Evolutionary conservation across 2,888 invertebrate species (phyloP).

Genomic region (Ligdia adustata): DNA sequence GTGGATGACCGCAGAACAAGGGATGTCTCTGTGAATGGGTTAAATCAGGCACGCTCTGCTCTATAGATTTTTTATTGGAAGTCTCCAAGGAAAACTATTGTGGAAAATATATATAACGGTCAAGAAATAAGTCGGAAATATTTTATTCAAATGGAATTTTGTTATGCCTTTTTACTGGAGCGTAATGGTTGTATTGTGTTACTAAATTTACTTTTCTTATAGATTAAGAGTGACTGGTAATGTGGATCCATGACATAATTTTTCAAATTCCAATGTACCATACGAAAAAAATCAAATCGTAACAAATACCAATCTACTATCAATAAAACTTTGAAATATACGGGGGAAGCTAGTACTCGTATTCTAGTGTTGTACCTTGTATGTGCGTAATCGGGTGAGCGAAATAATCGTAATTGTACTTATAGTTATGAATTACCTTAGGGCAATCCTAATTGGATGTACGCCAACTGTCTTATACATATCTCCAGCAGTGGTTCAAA

Average conservation of each 20-base stretch:
- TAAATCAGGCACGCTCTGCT: constrained; percentile 39
- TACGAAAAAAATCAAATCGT: neutral
- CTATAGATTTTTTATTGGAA: constrained; percentile 35
- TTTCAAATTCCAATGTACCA: neutral
- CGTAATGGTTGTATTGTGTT: neutral
- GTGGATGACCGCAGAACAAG: constrained; percentile 29
- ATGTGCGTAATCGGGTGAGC: too few species aligned
- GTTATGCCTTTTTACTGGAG: neutral
- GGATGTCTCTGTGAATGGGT: constrained; percentile 39
- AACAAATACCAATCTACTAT: too few species aligned
- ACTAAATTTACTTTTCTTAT: neutral
- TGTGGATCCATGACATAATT: neutral
- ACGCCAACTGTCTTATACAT: too few species aligned
- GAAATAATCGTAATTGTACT: too few species aligned
- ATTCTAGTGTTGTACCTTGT: too few species aligned
- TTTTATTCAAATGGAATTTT: neutral
- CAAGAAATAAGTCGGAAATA: neutral
- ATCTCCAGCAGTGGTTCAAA: too few species aligned
- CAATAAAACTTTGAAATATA: too few species aligned
- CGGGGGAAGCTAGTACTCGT: too few species aligned
- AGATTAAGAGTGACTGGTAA: neutral
- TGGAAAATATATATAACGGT: constrained; percentile 4
- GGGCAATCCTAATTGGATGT: too few species aligned
- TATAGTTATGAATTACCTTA: too few species aligned
- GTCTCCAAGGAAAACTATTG: constrained; percentile 25